Evolutionary conservation across 1,140 invertebrate genomes (phyloP).

Genomic region (Globodera ellingtonae): DNA sequence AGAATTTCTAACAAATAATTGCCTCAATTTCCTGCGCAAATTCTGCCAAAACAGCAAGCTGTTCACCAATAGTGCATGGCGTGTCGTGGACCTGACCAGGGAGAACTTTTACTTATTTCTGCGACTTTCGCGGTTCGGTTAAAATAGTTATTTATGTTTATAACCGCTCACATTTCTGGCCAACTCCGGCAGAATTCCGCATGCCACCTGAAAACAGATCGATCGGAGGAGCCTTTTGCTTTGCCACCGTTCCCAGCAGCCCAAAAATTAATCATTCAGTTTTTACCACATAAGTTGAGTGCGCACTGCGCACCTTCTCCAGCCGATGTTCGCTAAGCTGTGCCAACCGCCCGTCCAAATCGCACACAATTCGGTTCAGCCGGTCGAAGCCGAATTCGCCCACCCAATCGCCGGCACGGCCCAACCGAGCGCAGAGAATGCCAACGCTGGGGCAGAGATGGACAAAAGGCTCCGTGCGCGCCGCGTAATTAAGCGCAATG

Average conservation of each 20-base stretch:
- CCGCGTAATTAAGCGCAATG: constrained; percentile 52
- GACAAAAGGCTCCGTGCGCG: constrained; percentile 50
- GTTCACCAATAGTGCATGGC: constrained; percentile 61
- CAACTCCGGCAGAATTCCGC: constrained; percentile 61
- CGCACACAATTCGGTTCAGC: constrained; percentile 45
- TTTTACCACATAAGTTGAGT: constrained; percentile 48
- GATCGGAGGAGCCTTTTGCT: neutral
- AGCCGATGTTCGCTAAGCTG: constrained; percentile 42
- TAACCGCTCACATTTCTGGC: constrained; percentile 50
- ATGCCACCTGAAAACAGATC: constrained; percentile 40
- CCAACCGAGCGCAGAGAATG: constrained; percentile 40
- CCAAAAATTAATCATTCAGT: neutral
- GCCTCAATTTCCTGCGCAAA: constrained; percentile 53
- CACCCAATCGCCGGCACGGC: constrained; percentile 44
- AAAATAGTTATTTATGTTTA: too few species aligned
- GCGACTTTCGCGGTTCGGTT: too few species aligned
- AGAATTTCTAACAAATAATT: neutral
- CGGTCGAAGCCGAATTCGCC: constrained; percentile 51
- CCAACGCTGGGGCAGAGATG: constrained; percentile 54
- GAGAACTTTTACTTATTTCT: neutral
- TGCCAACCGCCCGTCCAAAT: constrained; percentile 46
- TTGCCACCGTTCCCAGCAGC: too few species aligned
- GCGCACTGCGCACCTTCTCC: constrained; percentile 58
- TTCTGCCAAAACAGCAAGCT: constrained; percentile 55
- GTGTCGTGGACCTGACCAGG: constrained; percentile 54